Evolutionary conservation across 2,888 invertebrate genomes (phyloP).

Genomic region (Himalopsyche anomala): DNA sequence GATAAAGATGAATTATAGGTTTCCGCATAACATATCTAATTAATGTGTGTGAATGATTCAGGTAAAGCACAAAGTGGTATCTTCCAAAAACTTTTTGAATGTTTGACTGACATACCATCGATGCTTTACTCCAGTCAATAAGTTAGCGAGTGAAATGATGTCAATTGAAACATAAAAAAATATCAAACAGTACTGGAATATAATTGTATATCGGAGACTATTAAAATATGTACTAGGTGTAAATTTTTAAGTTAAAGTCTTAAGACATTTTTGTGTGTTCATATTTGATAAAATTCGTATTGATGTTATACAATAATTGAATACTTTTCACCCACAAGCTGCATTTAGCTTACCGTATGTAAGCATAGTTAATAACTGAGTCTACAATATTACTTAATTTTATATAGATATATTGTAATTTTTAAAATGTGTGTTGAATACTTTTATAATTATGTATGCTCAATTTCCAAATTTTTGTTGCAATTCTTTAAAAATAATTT

Average conservation of each 20-base stretch:
- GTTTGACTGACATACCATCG: slow-evolving; percentile 12
- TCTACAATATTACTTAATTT: neutral
- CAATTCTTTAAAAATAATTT: too few species aligned
- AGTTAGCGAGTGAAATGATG: slow-evolving; percentile 16
- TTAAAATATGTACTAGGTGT: neutral
- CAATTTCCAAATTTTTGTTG: neutral
- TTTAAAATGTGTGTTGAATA: neutral
- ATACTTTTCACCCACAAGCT: neutral
- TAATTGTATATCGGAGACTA: neutral
- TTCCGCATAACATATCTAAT: slow-evolving; percentile 43
- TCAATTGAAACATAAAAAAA: slow-evolving; percentile 18
- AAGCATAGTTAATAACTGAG: neutral
- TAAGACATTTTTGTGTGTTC: slow-evolving; percentile 22
- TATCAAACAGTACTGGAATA: slow-evolving; percentile 16
- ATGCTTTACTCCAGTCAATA: slow-evolving; percentile 16
- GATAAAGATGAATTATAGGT: slow-evolving; percentile 86
- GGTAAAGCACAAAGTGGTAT: slow-evolving; percentile 14
- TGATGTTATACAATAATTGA: slow-evolving; percentile 3
- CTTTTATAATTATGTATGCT: neutral
- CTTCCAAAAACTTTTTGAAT: slow-evolving; percentile 10
- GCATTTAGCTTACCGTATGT: neutral
- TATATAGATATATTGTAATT: neutral
- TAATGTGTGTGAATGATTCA: neutral
- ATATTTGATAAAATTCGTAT: slow-evolving; percentile 26
- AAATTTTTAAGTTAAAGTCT: slow-evolving; percentile 13